A percentile compares a stretch with the other conserved stretches of the same genome.
phyloP scores from a whole-genome alignment of 2,888 invertebrate genomes.

The Chloromyia formosa region DNA sequence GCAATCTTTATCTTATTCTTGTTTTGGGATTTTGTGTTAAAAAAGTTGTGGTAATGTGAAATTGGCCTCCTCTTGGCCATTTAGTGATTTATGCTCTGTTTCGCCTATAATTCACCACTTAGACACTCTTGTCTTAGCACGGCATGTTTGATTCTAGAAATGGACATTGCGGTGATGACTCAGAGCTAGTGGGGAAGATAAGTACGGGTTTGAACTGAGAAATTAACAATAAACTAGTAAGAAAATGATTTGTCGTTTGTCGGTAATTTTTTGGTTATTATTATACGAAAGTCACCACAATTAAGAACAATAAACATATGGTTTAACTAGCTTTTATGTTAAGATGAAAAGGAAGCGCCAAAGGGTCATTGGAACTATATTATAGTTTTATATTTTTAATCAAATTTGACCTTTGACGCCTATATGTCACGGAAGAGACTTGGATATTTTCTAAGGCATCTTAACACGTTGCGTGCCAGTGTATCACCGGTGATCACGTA shows the following conservation, averaged over 20 bases:
- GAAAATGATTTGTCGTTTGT: background rate
- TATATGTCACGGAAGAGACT: too few relatives aligned
- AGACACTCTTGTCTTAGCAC: background rate
- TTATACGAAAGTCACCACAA: background rate
- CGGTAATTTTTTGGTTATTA: background rate
- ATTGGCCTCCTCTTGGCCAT: background rate
- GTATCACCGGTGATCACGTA: too few relatives aligned
- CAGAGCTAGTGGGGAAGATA: background rate
- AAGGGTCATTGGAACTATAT: background rate
- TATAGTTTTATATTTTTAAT: background rate
- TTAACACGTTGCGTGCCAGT: too few relatives aligned
- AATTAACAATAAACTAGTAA: too few relatives aligned
- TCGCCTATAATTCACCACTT: background rate
- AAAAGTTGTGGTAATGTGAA: background rate
- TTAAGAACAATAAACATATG: background rate
- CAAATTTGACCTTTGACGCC: too few relatives aligned
- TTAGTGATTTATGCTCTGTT: background rate
- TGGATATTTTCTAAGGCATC: too few relatives aligned
- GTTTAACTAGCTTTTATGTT: background rate
- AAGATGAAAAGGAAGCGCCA: background rate
- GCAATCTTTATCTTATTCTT: background rate
- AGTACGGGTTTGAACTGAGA: too few relatives aligned
- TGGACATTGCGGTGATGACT: background rate
- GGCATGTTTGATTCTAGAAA: background rate
- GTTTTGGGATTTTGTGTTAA: background rate